A percentile compares a stretch with the other conserved stretches of the same genome.
These are phyloP conservation scores for Ictidomys tridecemlineatus DNA, from an alignment of 2,113 vertebrate genomes.

Conservation along the genomic window DNA sequence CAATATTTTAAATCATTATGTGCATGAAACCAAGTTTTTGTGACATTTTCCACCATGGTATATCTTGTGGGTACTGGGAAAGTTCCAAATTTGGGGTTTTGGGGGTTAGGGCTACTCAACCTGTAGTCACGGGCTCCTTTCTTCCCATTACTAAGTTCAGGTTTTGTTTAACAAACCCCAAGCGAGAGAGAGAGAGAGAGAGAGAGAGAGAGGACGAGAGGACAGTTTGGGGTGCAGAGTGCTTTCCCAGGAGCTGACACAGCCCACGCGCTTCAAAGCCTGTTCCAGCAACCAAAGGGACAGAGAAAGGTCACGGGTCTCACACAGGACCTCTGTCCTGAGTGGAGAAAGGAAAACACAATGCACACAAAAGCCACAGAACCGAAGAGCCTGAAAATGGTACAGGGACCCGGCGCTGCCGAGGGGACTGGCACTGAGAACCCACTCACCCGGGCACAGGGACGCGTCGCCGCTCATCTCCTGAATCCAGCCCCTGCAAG, in stretches of 20 bases:
- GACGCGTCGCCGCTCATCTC: constrained; percentile 92
- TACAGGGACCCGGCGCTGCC: accelerated
- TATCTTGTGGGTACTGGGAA: too few relatives aligned
- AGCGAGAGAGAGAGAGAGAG: background rate
- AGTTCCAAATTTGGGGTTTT: background rate
- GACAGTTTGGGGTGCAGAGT: background rate
- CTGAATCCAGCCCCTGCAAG: constrained; percentile 93
- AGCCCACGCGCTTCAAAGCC: background rate
- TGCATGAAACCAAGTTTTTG: background rate
- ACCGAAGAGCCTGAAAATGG: accelerated
- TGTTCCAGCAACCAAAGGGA: background rate
- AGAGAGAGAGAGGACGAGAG: too few relatives aligned
- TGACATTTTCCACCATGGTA: background rate
- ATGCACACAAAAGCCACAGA: accelerated
- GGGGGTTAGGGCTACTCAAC: too few relatives aligned
- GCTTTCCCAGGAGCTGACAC: background rate
- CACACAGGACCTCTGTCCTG: background rate
- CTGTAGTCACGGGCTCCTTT: background rate
- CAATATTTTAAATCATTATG: background rate
- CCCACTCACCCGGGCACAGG: constrained; percentile 90
- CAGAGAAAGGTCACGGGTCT: background rate
- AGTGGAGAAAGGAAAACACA: background rate
- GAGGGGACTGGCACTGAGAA: accelerated
- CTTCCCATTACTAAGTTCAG: accelerated
- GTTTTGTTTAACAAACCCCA: background rate